Base-by-base conservation (phyloP, 2,113 vertebrate genomes). In the Onychostruthus taczanowskii region DNA sequence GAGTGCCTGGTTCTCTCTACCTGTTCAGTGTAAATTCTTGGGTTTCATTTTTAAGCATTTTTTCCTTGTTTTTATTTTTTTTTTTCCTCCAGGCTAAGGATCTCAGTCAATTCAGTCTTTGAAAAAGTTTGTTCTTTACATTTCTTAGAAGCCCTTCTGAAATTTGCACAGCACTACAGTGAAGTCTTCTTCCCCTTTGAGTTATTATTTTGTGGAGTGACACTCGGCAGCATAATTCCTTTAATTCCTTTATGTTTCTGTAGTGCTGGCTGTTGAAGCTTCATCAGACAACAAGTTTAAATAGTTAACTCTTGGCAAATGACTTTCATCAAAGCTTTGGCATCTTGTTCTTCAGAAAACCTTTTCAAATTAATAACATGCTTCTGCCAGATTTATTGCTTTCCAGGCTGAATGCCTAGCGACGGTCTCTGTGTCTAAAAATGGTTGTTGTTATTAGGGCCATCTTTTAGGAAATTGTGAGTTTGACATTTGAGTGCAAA, bases 321-420 rank as follows among this genome's bases (percentile, higher is more conserved):
- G 26, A 96, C 81, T 87, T 90, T 64, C 96, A 59, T 97, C 87
- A 93, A 96, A 95, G 79, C 58, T 92, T 96, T 96, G 87, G 89
- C 89, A 89, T 96, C 84, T 94, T 79, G 37, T 93, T 97, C 85
- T 75, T 93, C 90, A 95, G 87, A 88, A 94, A 95, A 75, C 73
- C 67, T 95, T 95, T 96, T 93, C 81, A 96, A 95, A 96, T 96
- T 83, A 94, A 88, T 89, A 85, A 68, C 94, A 91, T 49, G 64
- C 84, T 11, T 80, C 77, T 73, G 77, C 70, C 77, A 89, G 84
- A 78, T 95, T 81, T 92, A 46, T 93, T 85, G 76, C 91, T 95
- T 91, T 96, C 33, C 74, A 94, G 88, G 82, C 89, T 59, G 87
- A 75, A 52, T 72, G 92, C 94, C 84, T 74, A 39, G 75, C 0